Evolutionary conservation across 2,888 invertebrate genomes (phyloP).

Genomic region (Erynnis tages): DNA sequence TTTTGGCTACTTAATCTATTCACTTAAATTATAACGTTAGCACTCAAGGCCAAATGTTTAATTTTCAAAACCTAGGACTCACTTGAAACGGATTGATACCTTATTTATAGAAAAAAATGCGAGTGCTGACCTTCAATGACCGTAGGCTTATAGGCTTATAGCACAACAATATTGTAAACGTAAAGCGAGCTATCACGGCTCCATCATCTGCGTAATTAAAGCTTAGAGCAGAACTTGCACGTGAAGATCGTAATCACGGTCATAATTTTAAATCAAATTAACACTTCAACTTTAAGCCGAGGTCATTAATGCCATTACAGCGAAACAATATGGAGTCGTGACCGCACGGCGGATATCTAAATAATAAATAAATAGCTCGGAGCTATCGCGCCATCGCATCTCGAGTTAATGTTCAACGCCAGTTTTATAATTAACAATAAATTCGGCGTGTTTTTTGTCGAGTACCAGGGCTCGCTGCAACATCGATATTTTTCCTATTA

Average conservation of each 20-base stretch:
- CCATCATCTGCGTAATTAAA: slow-evolving; percentile 74
- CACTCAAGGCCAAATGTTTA: too few species aligned
- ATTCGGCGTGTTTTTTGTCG: slow-evolving; percentile 77
- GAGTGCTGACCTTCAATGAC: background rate
- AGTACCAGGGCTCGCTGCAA: slow-evolving; percentile 54
- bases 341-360: slow-evolving; percentile 76
- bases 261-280: slow-evolving; percentile 82
- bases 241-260: slow-evolving; percentile 72
- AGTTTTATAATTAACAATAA: slow-evolving; percentile 82
- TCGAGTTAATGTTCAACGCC: slow-evolving; percentile 74
- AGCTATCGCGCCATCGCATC: slow-evolving; percentile 71
- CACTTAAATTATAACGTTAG: too few species aligned
- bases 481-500: slow-evolving; percentile 68
- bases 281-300: slow-evolving; percentile 80
- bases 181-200: slow-evolving; percentile 52
- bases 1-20: too few species aligned
- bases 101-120: background rate
- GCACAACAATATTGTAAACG: slow-evolving; percentile 42
- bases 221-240: slow-evolving; percentile 74
- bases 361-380: slow-evolving; percentile 79
- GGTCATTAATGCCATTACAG: slow-evolving; percentile 78
- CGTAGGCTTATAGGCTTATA: background rate
- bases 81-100: too few species aligned
- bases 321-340: slow-evolving; percentile 80
- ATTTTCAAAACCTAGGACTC: too few species aligned